Evolutionary conservation across 2,797 vertebrate genomes (phyloP), one percentile per base, ranked within the genome.

Genomic region (Aldrovandia affinis): DNA sequence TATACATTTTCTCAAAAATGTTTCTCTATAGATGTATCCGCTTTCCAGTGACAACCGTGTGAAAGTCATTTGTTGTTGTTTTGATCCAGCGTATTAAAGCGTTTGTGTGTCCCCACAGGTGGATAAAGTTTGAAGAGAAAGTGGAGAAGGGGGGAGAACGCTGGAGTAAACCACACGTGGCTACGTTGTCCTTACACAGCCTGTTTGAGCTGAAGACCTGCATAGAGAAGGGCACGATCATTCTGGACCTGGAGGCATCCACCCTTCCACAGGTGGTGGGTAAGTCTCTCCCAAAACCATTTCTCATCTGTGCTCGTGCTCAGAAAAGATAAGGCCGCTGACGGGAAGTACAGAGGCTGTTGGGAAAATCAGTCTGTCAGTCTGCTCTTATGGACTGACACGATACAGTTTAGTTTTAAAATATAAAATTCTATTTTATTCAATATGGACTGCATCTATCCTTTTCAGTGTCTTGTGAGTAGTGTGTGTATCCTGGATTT

Each of bases 41-140:
- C 47, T 50, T 12, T 50, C 47, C 47, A 50, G 47, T 50, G 47
- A 50, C 1, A 0, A 50, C 6, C 6, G 47, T 50, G 12, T 50
- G 47, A 50, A 50, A 50, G 47, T 3, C 22, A 25, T 59, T n/a
- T 3, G 4, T 65, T 30, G 20, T 36, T 70, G 68, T 70, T 7
- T 33, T 70, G 68, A 39, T 70, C 18, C 68, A 20, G 68, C 3
- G 4, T 39, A 20, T 36, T 30, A 70, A 70, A 22, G 15, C 14
- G 20, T 75, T n/a, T 73, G 5, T 54, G 15, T 87, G 61, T 86
- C 86, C 10, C 0, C 33, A 0, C 78, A 99, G 98, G 89, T 99
- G 98, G 98, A 98, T 99, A 90, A 99, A 99, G 90, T 99, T 99
- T 88, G 98, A 99, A 93, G 98, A 99, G 94, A 99, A 98, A 92